Evolutionary conservation across 2,888 invertebrate species (phyloP), one percentile per base, ranked within the genome.

Genomic region (Volucella inflata): DNA sequence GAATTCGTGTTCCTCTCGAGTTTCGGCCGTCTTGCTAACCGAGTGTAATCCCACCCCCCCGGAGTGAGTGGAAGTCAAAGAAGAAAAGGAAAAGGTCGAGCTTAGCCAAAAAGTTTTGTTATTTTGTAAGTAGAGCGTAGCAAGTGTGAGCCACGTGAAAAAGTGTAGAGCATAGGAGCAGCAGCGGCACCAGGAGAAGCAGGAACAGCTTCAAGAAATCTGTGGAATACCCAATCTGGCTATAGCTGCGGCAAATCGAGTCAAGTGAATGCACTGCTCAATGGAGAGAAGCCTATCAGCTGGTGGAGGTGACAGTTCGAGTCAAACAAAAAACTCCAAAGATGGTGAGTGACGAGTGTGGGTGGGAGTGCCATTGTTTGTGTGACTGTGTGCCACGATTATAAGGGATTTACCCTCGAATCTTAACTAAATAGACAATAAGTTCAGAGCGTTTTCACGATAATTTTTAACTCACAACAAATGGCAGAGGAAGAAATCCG

Each of bases 271-370:
- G 95, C 95, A 95, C 93, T 95, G 95, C 94, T 95, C 95, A 92
- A 94, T 94, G 94, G 95, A 95, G 93, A 95, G 95, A 93, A 95
- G 94, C 93, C 94, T 94, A 93, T 94, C 94, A 93, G 95, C 94
- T 94, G 94, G 94, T 94, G 95, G 94, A 93, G 95, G 94, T 93
- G 91, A 91, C 89, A 95, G 94, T 91, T 95, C 94, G 93, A 94
- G 94, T 93, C 93, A 92, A 94, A 88, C 94, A 93, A 94, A 94
- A 93, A 93, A 92, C 90, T 94, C 94, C 93, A 95, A 95, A 94
- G 95, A 95, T 94, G 95, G 95, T 95, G 94, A 94, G 95, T 94
- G 88, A 53, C 4, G 38, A n/a, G 2, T 17, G 50, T 11, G 40
- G 36, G 11, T 36, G 30, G 6, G 6, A 3, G 6, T 11, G 12